Conservation (phyloP, 2,113 vertebrate genomes). For the Polypterus senegalus region DNA sequence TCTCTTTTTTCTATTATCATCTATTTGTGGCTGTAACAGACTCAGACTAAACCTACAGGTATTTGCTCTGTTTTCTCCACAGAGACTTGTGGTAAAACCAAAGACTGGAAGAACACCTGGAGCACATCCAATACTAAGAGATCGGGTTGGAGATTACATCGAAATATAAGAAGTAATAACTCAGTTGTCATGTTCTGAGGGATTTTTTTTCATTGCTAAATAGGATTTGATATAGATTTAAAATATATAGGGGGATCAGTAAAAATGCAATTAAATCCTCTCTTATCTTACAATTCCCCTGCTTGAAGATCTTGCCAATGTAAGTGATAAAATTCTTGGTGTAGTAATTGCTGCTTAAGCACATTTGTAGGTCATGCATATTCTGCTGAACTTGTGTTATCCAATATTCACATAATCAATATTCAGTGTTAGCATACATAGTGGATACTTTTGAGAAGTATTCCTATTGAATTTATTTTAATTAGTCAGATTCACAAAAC, state of each 20-base stretch:
- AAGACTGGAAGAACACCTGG: too few species aligned
- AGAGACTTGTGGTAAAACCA: too few species aligned
- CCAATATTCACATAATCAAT: conserved; percentile 25
- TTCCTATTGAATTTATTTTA: conserved; percentile 17
- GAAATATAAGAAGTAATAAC: neutral
- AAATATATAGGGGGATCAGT: neutral
- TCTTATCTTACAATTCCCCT: neutral
- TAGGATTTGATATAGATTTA: too few species aligned
- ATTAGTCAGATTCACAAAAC: conserved; percentile 17
- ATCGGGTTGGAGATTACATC: neutral
- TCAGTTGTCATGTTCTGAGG: too few species aligned
- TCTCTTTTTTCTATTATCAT: too few species aligned
- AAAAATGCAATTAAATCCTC: neutral
- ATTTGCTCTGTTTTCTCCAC: too few species aligned
- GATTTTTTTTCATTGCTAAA: too few species aligned
- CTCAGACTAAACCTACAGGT: too few species aligned
- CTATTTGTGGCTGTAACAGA: too few species aligned
- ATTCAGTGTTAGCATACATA: conserved; percentile 16
- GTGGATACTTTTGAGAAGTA: conserved; percentile 8
- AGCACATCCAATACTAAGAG: too few species aligned
- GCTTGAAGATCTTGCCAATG: conserved; percentile 1
- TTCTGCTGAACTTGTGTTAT: conserved; percentile 25
- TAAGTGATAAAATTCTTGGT: conserved; percentile 9
- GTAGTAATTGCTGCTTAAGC: conserved; percentile 18
- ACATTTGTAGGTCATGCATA: conserved; percentile 19